A percentile compares a stretch with the other conserved stretches of the same genome.
These are phyloP conservation scores for Apomyelois bistriatella DNA, from an alignment of 2,888 invertebrate genomes.

Conservation along the genomic window DNA sequence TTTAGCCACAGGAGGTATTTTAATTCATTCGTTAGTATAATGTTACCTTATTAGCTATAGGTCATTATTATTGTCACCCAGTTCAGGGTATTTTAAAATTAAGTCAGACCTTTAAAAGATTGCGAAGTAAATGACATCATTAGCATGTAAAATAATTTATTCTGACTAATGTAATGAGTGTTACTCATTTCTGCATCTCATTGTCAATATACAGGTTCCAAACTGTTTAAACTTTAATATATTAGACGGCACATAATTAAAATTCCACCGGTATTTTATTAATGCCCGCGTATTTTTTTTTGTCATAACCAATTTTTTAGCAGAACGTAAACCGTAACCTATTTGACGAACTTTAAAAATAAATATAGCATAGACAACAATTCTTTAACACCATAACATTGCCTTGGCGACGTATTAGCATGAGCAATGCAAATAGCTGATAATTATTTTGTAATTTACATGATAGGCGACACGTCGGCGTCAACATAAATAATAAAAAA, in stretches of 20 bases:
- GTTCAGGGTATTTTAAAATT: background rate
- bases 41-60: background rate
- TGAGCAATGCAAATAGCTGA: conserved; percentile 44
- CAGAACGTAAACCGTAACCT: conserved; percentile 39
- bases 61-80: background rate
- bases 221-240: conserved; percentile 10
- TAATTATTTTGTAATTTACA: conserved; percentile 71
- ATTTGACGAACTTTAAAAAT: conserved; percentile 34
- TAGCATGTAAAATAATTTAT: conserved; percentile 5
- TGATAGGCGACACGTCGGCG: conserved; percentile 43
- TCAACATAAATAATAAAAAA: conserved; percentile 42
- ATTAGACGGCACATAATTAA: background rate
- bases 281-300: conserved; percentile 46
- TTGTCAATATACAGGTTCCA: conserved; percentile 5
- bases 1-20: background rate
- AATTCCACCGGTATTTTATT: conserved; percentile 7
- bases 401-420: conserved; percentile 37
- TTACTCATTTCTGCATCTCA: conserved; percentile 3
- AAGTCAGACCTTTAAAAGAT: background rate
- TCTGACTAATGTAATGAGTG: background rate
- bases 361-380: conserved; percentile 27
- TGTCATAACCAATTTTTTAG: conserved; percentile 37
- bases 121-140: conserved; percentile 14
- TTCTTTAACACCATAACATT: conserved; percentile 11
- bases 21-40: background rate